Base-by-base conservation (phyloP, 2,113 vertebrate species). In the Pedionomus torquatus region DNA sequence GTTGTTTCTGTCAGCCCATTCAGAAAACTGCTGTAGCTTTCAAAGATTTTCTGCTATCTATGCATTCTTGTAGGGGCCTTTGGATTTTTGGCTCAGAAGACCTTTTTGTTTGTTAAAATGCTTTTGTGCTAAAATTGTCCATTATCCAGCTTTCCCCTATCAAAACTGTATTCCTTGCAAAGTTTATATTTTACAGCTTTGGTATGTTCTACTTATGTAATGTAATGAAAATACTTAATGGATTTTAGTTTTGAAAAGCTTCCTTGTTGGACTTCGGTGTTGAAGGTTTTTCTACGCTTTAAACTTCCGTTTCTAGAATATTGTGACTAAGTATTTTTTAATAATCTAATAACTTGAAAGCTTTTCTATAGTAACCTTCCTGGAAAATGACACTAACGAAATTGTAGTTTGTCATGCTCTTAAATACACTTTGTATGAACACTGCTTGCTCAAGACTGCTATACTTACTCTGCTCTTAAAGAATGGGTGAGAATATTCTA, bases 51-150 rank as follows among this genome's bases (percentile, higher is more conserved):
- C 20, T 89, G 21, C 41, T 58, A 2, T 35, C 13, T 39, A 5
- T 0, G 0, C 76, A 16, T 64, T 83, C 44, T 20, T 41, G 5
- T 1, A 55, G 30, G 16, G 2, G 14, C 24, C 23, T 83, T 24
- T 24, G 23, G 8, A 46, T 33, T 33, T 68, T 89, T 64, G 81
- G 2, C 8, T 90, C 1, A 1, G 15, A 49, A 89, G 31, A 75
- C n/a, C 3, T 70, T 75, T 89, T 58, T 61, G 11, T 83, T 92
- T 76, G 43, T 30, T 51, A 17, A 58, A 74, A 41, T 30, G 10
- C 28, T 65, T 66, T 65, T 66, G 19, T 69, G 10, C 39, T 74
- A 54, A 90, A 88, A 75, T 17, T 2, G 31, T 68, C 9, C 54
- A 8, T 79, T 79, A 43, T n/a, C 17, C 4, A 74, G 7, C 17